Percentiles rank a stretch among this genome's conserved stretches.
These are phyloP conservation scores for Haplotaxodon microlepis DNA, from an alignment of 2,113 vertebrate species.

Conservation along the genomic window DNA sequence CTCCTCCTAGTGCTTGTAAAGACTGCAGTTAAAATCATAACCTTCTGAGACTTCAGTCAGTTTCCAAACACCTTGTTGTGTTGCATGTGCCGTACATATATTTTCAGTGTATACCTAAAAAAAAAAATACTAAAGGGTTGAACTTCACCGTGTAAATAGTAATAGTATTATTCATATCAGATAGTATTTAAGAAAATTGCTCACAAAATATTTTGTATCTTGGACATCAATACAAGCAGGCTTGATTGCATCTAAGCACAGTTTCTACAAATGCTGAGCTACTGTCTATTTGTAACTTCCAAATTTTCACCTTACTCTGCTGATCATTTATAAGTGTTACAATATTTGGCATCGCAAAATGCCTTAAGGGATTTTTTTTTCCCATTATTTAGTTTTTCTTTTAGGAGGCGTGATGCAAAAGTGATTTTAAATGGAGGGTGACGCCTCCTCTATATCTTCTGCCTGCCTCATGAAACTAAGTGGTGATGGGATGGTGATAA, in stretches of 20 bases:
- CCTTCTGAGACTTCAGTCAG: not conserved
- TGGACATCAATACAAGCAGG: not conserved
- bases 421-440: not conserved
- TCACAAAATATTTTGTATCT: not conserved
- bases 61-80: not conserved
- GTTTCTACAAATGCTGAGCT: not conserved
- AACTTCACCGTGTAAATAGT: not conserved
- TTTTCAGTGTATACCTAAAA: not conserved
- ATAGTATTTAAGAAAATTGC: not conserved
- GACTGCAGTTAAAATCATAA: not conserved
- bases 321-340: not conserved
- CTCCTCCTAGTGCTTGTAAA: not conserved
- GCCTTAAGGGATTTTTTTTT: not conserved
- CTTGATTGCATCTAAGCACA: not conserved
- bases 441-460: not conserved
- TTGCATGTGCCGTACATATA: not conserved
- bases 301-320: not conserved
- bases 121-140: not conserved
- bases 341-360: not conserved
- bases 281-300: not conserved
- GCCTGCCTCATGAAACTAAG: not conserved
- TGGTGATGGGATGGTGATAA: not conserved
- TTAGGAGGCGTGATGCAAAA: not conserved
- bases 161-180: not conserved
- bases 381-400: not conserved